These are phyloP conservation scores for Alitta virens DNA, from an alignment of 2,888 invertebrate genomes.

Conservation along the genomic window DNA sequence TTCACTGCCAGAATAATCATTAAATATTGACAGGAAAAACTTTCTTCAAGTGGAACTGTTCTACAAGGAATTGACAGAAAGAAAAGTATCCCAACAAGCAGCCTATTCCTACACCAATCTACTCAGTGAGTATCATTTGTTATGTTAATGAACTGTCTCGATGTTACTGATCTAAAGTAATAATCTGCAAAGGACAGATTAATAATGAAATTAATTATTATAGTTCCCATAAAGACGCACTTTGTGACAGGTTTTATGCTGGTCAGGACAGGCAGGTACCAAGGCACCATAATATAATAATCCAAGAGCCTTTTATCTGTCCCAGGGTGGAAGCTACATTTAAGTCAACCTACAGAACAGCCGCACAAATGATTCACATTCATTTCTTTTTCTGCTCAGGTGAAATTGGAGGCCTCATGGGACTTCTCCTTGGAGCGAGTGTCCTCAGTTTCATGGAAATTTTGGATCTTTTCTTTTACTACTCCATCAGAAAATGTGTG, in stretches of 20 bases:
- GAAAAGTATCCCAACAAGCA: constrained; percentile 20
- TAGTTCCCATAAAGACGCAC: too few species aligned
- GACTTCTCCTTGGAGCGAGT: constrained; percentile 7
- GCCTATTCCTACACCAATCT: constrained; percentile 19
- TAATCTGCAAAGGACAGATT: too few species aligned
- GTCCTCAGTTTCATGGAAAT: constrained; percentile 6
- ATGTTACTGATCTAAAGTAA: too few species aligned
- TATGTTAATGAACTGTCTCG: too few species aligned
- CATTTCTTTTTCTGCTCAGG: background rate
- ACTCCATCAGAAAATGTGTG: background rate
- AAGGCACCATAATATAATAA: too few species aligned
- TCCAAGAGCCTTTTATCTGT: too few species aligned
- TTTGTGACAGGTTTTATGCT: too few species aligned
- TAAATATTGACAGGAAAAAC: constrained; percentile 14
- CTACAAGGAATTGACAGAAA: constrained; percentile 27
- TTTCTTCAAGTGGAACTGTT: constrained; percentile 22
- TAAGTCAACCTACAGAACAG: too few species aligned
- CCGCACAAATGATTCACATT: too few species aligned
- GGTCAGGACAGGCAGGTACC: too few species aligned
- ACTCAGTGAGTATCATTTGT: constrained; percentile 18
- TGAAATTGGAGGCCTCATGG: constrained; percentile 13
- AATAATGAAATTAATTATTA: too few species aligned
- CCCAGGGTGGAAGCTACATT: too few species aligned
- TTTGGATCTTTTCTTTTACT: constrained; percentile 3
- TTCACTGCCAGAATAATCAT: background rate